Conservation (phyloP, 2,113 vertebrate species). For the Chascanopsetta lugubris region DNA sequence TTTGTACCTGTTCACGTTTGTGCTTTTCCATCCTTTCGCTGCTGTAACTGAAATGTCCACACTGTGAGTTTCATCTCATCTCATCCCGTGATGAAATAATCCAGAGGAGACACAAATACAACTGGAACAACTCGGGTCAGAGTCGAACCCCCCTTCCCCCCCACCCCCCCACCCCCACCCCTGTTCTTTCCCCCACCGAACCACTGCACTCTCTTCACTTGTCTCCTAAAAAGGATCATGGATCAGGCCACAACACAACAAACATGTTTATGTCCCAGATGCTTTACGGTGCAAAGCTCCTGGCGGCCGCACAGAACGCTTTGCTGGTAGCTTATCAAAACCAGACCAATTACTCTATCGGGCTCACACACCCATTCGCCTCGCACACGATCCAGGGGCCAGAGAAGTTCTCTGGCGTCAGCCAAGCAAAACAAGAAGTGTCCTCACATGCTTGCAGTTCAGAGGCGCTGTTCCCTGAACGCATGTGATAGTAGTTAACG, state of each 20-base stretch:
- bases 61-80: too few species aligned
- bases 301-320: conserved; percentile 44
- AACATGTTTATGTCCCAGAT: conserved; percentile 19
- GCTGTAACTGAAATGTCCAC: too few species aligned
- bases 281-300: conserved; percentile 26
- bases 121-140: too few species aligned
- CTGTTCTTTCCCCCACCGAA: too few species aligned
- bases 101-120: background rate
- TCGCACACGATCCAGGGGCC: conserved; percentile 44
- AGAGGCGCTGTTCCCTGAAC: conserved; percentile 29
- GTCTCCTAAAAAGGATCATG: background rate
- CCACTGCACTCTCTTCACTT: background rate
- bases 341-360: conserved; percentile 43
- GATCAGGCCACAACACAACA: conserved; percentile 16
- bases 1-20: too few species aligned
- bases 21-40: too few species aligned
- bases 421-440: conserved; percentile 34
- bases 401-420: conserved; percentile 17
- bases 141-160: conserved; percentile 9
- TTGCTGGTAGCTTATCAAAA: conserved; percentile 48
- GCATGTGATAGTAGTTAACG: conserved; percentile 56
- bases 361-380: conserved; percentile 43
- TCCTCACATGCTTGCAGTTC: conserved; percentile 33
- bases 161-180: background rate
- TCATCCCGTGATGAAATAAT: too few species aligned